Conservation (phyloP, 2,888 invertebrate genomes). For the Glomeris marginata region DNA sequence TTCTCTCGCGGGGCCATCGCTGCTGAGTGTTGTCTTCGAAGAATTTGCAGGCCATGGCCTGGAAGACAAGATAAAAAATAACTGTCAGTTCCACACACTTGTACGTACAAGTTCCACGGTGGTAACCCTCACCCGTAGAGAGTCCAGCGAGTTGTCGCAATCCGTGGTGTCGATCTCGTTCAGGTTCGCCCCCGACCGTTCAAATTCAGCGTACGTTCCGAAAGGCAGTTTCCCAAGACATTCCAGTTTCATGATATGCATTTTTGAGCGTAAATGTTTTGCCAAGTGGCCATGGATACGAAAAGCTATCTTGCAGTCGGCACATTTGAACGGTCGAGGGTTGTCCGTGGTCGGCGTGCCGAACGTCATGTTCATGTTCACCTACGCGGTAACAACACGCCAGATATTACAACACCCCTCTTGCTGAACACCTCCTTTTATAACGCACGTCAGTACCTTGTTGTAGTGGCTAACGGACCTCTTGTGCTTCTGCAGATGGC, state of each 20-base stretch:
- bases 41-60: conserved; percentile 23
- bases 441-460: conserved; percentile 57
- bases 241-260: conserved; percentile 88
- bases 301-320: conserved; percentile 90
- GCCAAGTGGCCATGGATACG: conserved; percentile 88
- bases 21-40: conserved; percentile 23
- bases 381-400: too few relatives aligned
- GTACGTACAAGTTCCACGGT: background rate
- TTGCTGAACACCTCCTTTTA: background rate
- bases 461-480: conserved; percentile 81
- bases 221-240: conserved; percentile 66
- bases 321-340: conserved; percentile 90
- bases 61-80: conserved; percentile 13
- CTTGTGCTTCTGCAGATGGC: conserved; percentile 85
- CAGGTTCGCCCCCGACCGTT: conserved; percentile 71
- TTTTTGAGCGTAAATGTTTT: conserved; percentile 89
- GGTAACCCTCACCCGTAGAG: conserved; percentile 45
- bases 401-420: background rate
- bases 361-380: conserved; percentile 68
- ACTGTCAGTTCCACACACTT: background rate
- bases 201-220: conserved; percentile 87
- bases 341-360: conserved; percentile 65
- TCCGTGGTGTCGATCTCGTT: conserved; percentile 93
- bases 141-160: conserved; percentile 84
- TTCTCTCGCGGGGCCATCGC: conserved; percentile 19